Base-by-base conservation (phyloP, 2,113 vertebrate genomes). In the Desmodus rotundus region DNA sequence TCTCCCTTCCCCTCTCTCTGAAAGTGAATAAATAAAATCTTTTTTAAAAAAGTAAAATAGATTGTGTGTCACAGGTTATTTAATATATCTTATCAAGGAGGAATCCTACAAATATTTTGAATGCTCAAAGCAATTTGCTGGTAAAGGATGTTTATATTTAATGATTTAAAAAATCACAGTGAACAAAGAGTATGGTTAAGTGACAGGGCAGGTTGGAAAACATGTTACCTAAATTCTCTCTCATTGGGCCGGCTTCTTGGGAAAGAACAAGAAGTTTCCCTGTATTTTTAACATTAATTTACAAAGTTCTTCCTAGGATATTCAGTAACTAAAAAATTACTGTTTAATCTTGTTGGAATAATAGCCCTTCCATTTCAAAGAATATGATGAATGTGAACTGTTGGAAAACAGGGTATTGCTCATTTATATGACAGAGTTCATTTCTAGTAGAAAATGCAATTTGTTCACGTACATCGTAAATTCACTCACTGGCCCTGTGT, bases 391-490 rank as follows among this genome's bases (percentile, higher is more conserved):
- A 91, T 41, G 20, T 54, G 24, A 76, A 94, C 52, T 41, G 52
- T 3, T 77, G n/a, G 31, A 70, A 74, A 65, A 67, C 3, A 70
- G 14, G 7, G 3, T 83, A 85, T 5, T 76, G 28, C n/a, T 86
- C 33, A 89, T 41, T 87, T 83, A 81, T 90, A 81, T 26, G 73
- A 73, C n/a, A 96, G 52, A 92, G 84, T 58, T 87, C n/a, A n/a
- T 28, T 92, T 82, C 82, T 67, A 9, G 24, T 22, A 81, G 17
- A 91, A 94, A 96, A 86, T 56, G 31, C 15, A 96, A 95, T 87
- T 82, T 85, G 26, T 70, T 83, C 38, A 24, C 19, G 58, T 73
- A 77, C 2, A 45, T 14, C 91, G 47, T 61, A 45, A 95, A 89
- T 47, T 54, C n/a, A 91, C 20, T 91, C 58, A 50, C 4, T 43